Base-by-base conservation (phyloP, 92 coral and sea anemone species). In the Bergia puertoricense region DNA sequence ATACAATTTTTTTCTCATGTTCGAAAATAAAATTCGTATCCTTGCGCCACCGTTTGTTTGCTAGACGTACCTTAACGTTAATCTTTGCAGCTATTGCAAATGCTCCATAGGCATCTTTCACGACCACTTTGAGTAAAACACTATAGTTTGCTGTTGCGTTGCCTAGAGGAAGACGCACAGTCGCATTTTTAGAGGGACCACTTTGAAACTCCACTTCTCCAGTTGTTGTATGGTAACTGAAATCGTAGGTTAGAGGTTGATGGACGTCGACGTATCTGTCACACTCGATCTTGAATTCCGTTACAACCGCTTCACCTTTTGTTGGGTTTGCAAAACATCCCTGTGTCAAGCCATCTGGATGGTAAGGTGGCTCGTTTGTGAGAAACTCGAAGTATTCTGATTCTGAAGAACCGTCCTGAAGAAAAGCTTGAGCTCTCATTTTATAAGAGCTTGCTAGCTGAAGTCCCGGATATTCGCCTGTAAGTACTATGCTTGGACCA, bases 131-230 rank as follows among this genome's bases (percentile, higher is more conserved):
- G 2, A 95, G 36, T 40, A 88, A 78, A 20, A 89, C 62, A 37
- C 88, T 82, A 57, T 76, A 88, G 77, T 72, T 83, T 10, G 85
- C 86, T 9, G 50, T 81, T 41, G 85, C 90, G 15, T 73, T 74
- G 50, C 98, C 98, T 41, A 92, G 92, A 18, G 98, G 98, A 50
- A 95, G 90, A 39, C 88, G 90, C 3, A 88, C 88, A 11, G 66
- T 46, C 0, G 87, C 79, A 6, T 69, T 84, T 2, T 11, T 13
- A 46, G 65, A 84, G 5, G 38, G 65, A 23, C 87, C 79, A 50
- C 87, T 84, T 51, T 93, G 94, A 37, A 95, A 75, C 8, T 92
- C 91, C 51, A 95, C 93, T 88, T 78, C 91, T 2, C 98, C 98
- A 14, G 91, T 90, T 75, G 77, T 81, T 38, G 96, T 93, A 20